Evolutionary conservation across 2,113 vertebrate species (phyloP).

Genomic region (Salminus brasiliensis): DNA sequence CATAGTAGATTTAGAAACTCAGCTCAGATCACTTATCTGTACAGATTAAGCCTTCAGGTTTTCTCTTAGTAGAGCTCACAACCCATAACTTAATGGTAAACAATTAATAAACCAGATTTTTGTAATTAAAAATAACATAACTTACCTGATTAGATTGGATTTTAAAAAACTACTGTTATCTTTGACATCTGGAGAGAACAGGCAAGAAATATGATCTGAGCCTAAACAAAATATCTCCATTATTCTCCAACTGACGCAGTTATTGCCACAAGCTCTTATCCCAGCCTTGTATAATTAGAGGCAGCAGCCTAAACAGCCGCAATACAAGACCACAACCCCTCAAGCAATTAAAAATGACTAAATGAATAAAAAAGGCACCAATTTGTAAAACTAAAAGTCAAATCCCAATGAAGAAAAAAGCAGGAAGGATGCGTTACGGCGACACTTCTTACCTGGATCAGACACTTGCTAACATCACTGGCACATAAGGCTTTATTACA

Average conservation of each 20-base stretch:
- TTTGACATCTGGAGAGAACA: neutral
- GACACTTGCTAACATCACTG: slow-evolving; percentile 98
- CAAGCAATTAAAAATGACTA: neutral
- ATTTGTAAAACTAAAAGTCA: neutral
- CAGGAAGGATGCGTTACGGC: neutral
- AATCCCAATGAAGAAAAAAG: neutral
- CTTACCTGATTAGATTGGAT: neutral
- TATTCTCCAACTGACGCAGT: neutral
- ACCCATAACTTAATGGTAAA: neutral
- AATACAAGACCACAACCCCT: neutral
- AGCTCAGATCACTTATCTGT: neutral
- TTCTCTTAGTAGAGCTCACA: neutral
- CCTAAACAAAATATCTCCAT: neutral
- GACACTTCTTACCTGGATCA: slow-evolving; percentile 86
- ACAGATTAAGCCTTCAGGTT: neutral
- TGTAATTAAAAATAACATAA: too few species aligned
- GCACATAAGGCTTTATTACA: slow-evolving; percentile 98
- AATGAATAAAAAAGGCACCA: neutral
- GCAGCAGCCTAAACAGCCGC: neutral
- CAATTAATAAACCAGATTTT: too few species aligned
- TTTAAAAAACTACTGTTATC: neutral
- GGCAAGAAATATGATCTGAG: neutral
- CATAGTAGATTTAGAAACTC: neutral
- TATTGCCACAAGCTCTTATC: neutral
- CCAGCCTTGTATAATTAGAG: neutral